phyloP scores from a whole-genome alignment of 2,888 invertebrate genomes.

The Campoletis raptor region DNA sequence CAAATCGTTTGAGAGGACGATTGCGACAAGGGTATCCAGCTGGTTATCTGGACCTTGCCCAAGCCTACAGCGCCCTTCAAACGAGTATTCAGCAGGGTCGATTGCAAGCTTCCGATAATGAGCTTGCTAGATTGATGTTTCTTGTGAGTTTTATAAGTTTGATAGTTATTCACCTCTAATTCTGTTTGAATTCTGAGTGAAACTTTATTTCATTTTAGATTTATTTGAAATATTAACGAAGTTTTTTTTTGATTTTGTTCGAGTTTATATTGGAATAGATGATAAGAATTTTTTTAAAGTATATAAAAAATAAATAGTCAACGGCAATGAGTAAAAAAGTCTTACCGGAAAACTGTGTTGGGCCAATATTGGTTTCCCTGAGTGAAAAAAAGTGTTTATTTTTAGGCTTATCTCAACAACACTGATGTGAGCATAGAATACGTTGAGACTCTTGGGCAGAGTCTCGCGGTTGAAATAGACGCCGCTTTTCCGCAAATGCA shows the following conservation, averaged over 20 bases:
- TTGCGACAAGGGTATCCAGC: conserved; percentile 93
- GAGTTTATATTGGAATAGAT: too few species aligned
- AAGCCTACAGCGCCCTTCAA: conserved; percentile 94
- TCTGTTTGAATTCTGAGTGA: not conserved
- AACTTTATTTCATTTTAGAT: not conserved
- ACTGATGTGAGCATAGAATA: conserved; percentile 96
- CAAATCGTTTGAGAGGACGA: conserved; percentile 90
- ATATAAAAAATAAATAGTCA: not conserved
- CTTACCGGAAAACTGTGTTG: not conserved
- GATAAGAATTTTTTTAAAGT: not conserved
- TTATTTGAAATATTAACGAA: not conserved
- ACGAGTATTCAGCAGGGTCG: conserved; percentile 92
- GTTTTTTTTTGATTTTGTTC: too few species aligned
- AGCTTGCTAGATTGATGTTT: conserved; percentile 91
- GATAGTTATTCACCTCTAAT: not conserved
- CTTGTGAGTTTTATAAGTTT: conserved; percentile 86
- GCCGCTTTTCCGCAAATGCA: conserved; percentile 88
- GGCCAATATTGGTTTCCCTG: conserved; percentile 20
- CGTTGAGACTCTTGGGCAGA: conserved; percentile 93
- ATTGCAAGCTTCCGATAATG: conserved; percentile 91
- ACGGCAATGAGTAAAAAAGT: not conserved
- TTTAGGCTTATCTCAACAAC: conserved; percentile 94
- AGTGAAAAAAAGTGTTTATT: conserved; percentile 60
- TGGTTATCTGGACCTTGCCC: conserved; percentile 91
- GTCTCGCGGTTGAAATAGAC: conserved; percentile 90